These are phyloP conservation scores for Troides oblongomaculatus DNA, from an alignment of 2,888 invertebrate species.

Conservation along the genomic window DNA sequence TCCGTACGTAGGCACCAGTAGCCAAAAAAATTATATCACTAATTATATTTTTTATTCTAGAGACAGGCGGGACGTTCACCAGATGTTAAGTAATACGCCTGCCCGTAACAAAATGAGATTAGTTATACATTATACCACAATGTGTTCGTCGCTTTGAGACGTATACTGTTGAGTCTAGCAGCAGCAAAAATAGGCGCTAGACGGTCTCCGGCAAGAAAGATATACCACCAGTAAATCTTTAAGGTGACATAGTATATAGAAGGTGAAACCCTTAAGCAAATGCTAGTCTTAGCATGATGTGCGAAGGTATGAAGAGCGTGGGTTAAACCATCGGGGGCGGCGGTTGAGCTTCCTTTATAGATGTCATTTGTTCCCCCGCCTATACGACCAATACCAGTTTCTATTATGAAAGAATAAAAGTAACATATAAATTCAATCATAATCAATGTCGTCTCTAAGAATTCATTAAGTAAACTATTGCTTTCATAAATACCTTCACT, in stretches of 20 bases:
- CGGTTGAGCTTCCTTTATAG: slow-evolving; percentile 39
- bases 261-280: background rate
- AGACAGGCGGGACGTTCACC: no score
- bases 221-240: slow-evolving; percentile 3
- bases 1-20: slow-evolving; percentile 37
- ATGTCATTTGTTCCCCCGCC: slow-evolving; percentile 30
- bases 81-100: no score
- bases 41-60: background rate
- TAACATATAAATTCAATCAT: background rate
- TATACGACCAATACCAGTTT: slow-evolving; percentile 24
- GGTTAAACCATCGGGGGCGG: slow-evolving; percentile 47
- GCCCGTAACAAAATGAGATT: no score
- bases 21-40: slow-evolving; percentile 36
- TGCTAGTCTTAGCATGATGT: background rate
- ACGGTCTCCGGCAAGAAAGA: no score
- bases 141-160: no score
- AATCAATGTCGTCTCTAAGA: background rate
- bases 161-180: no score
- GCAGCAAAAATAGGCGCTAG: no score
- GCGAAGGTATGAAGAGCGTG: slow-evolving; percentile 37
- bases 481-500: no score
- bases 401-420: slow-evolving; percentile 2
- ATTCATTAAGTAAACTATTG: background rate
- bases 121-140: no score
- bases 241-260: slow-evolving; percentile 6